Evolutionary conservation across 1,140 invertebrate species (phyloP).

Genomic region (Zophobas atratus): DNA sequence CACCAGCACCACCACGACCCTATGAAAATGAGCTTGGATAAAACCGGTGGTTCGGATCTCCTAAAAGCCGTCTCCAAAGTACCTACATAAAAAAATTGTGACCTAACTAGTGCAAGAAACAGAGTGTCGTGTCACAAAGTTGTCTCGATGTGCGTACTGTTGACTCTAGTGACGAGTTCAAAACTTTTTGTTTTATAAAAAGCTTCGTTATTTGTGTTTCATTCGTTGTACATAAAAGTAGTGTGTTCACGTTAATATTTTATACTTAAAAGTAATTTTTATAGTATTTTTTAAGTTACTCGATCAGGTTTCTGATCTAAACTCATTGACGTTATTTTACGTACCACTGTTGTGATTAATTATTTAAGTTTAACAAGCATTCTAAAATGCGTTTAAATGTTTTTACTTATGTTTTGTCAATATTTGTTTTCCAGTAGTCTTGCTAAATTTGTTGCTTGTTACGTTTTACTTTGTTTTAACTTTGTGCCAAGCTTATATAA

Average conservation of each 20-base stretch:
- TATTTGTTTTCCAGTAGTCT: slow-evolving; percentile 24
- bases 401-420: slow-evolving; percentile 45
- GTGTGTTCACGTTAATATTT: slow-evolving; percentile 65
- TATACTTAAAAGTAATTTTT: slow-evolving; percentile 62
- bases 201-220: slow-evolving; percentile 62
- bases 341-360: slow-evolving; percentile 65
- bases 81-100: slow-evolving; percentile 66
- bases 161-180: slow-evolving; percentile 38
- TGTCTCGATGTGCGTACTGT: slow-evolving; percentile 22
- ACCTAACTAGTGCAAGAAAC: not conserved
- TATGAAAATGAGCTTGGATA: slow-evolving; percentile 70
- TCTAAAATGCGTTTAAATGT: slow-evolving; percentile 46
- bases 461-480: slow-evolving; percentile 47
- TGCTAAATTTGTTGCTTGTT: slow-evolving; percentile 39
- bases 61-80: slow-evolving; percentile 69
- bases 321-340: slow-evolving; percentile 62
- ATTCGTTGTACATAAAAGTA: slow-evolving; percentile 65
- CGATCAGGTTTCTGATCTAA: slow-evolving; percentile 61
- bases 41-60: slow-evolving; percentile 63
- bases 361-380: slow-evolving; percentile 59
- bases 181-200: slow-evolving; percentile 47
- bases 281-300: slow-evolving; percentile 60
- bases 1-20: slow-evolving; percentile 76
- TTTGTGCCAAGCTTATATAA: slow-evolving; percentile 59
- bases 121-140: slow-evolving; percentile 26